Base-by-base conservation (phyloP, 1,140 invertebrate genomes). In the Pissodes strobi region DNA sequence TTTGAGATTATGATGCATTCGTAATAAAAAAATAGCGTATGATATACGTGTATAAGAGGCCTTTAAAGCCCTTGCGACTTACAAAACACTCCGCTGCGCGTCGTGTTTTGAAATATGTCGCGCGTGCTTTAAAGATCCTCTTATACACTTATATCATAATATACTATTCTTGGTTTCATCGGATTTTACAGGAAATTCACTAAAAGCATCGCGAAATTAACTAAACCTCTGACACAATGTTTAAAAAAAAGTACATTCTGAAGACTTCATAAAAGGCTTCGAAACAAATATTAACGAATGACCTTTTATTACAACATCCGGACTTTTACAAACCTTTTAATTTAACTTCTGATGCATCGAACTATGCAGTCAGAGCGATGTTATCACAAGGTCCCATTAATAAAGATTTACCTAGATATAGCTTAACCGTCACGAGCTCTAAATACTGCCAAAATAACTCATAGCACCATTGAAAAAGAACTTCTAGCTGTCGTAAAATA, bases 291-390 rank as follows among this genome's bases (percentile, higher is more conserved):
- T 23, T 72, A 34, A 67, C 23, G 5, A 57, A 55, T 21, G 48
- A 68, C 39, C 67, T 69, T 8, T 62, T 77, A 2, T 43, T 78
- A 18, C 61, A 71, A 69, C 76, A 77, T 41, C 76, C 74, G 0
- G 71, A 79, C 51, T 76, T 76, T 63, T 12, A 21, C 8, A 22
- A 61, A 39, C 0, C 17, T 56, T 78, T 76, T 41, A 68, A 67
- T 6, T 25, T 51, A 41, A 41, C 25, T n/a, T 15, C 21, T 8
- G 25, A 51, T 19, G 48, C 48, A n/a, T 23, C 25, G 19, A 25
- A 51, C 38, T 51, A 51, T 4, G 25, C 21, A 51, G 23, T 23
- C 18, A 30, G 74, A 1, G 71, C 74, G 0, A 72, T 72, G 19
- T 8, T 4, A 23, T 51, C 34, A 19, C 48, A 68, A 43, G 17